Conservation (phyloP, 1,140 invertebrate genomes). For the Plodia interpunctella region DNA sequence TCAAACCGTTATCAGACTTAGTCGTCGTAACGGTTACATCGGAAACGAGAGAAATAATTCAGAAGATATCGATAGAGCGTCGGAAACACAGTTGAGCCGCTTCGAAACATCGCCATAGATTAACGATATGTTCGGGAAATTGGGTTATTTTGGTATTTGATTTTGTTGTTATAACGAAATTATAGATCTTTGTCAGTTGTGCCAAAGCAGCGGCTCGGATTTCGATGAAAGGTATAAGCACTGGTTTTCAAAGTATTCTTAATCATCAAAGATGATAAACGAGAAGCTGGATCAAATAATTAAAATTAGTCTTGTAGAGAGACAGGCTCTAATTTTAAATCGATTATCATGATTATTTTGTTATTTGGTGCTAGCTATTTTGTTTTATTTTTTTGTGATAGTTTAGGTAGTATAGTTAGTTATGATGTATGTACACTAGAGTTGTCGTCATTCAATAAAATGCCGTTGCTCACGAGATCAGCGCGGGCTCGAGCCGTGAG, state of each 20-base stretch:
- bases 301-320: too few relatives aligned
- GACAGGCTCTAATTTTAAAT: too few relatives aligned
- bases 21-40: constrained; percentile 57
- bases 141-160: not conserved
- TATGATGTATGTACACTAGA: constrained; percentile 11
- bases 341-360: too few relatives aligned
- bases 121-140: not conserved
- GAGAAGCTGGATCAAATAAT: too few relatives aligned
- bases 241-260: too few relatives aligned
- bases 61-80: constrained; percentile 60
- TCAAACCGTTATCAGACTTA: constrained; percentile 64
- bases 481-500: constrained; percentile 35
- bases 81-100: constrained; percentile 19
- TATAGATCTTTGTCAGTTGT: too few relatives aligned
- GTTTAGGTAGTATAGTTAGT: too few relatives aligned
- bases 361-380: not conserved
- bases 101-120: not conserved
- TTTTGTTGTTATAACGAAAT: too few relatives aligned
- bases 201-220: too few relatives aligned
- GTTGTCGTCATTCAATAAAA: constrained; percentile 8
- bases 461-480: not conserved
- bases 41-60: constrained; percentile 62
- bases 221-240: too few relatives aligned
- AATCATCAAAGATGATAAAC: too few relatives aligned
- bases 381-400: not conserved